Base-by-base conservation (phyloP, 2,888 invertebrate genomes). In the Andrena flavipes region DNA sequence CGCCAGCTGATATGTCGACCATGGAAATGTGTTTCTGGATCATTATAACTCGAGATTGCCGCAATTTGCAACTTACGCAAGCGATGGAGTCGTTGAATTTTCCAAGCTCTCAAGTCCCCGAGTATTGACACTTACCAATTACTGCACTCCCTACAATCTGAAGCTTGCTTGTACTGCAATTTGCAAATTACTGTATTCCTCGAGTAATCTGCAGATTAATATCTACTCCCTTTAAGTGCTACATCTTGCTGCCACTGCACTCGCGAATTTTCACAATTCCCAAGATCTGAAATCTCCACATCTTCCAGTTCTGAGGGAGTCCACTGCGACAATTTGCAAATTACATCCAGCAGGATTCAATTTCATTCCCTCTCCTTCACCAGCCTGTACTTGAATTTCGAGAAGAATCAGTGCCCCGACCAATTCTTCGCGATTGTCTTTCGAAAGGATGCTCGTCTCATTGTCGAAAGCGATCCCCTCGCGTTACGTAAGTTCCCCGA, bases 401-500 rank as follows among this genome's bases (percentile, higher is more conserved):
- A 63, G 20, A 63, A 20, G 20, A 63, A 35, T 63, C 35, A 7
- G 23, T 16, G 23, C 42, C 26, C 0, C 7, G 26, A 1, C 42
- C 64, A 13, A 56, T 56, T 4, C 42, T 23, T 23, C 13, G 26
- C 7, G 10, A 26, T 5, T 26, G 26, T 64, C 64, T 29, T 65
- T 65, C 26, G 16, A 49, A 16, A 68, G 54, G 13, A 8, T 51
- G 20, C 30, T 30, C 48, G 33, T 51, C 13, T 8, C 30, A 33
- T 54, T 33, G 6, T 68, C 68, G n/a, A 74, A 67, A 56, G 62
- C 35, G 56, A 76, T 54, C 33, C 26, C 29, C 16, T 20, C 16
- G 6, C 13, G 54, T 73, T 77, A 54, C 72, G 42, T 73, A 67
- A 77, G 29, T 54, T 62, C 20, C 62, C 42, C 63, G 54, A 62